Evolutionary conservation across 2,113 vertebrate genomes (phyloP), one percentile per base, ranked within the genome.

Genomic region (Apteryx mantelli): DNA sequence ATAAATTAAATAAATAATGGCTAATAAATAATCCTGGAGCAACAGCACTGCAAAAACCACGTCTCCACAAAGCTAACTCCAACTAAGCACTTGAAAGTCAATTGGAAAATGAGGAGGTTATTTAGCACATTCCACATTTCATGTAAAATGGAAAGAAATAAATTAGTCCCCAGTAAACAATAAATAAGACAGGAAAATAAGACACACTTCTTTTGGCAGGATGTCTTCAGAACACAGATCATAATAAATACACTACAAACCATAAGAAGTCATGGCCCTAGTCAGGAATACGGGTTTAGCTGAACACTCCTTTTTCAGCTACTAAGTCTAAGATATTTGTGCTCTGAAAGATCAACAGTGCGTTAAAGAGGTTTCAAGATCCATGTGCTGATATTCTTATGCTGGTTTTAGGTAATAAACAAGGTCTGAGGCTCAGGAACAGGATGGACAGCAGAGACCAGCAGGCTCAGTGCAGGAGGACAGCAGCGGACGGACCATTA

Each of bases 1-100:
- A 98, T 98, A 98, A 98, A 94, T 98, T 96, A 98, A 98, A 98
- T 98, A 98, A 98, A 98, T 98, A 98, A 82, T 24, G 77, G 88
- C 90, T 97, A 97, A 98, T 98, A 98, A 98, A 98, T 98, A 98
- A 97, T 30, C 84, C 90, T 3, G 84, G 92, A 91, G 90, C 74
- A 46, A 89, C 65, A 34, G 89, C 93, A 94, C 76, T 4, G 90
- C 68, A 65, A 91, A 94, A 90, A 30, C 78, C 71, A 84, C 61
- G 11, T 68, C 88, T 92, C 93, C 94, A 93, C 65, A 40, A 56
- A 82, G 80, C 76, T 89, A 97, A 96, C 84, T 55, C 79, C 92
- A 86, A 38, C 75, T 2, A 50, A 13, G 36, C 28, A 65, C 36
- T 70, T 82, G 88, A 87, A 38, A 81, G 52, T 9, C 19, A 11